Evolutionary conservation across 2,797 vertebrate genomes (phyloP), one percentile per base, ranked within the genome.

Genomic region (Anniella stebbinsi): DNA sequence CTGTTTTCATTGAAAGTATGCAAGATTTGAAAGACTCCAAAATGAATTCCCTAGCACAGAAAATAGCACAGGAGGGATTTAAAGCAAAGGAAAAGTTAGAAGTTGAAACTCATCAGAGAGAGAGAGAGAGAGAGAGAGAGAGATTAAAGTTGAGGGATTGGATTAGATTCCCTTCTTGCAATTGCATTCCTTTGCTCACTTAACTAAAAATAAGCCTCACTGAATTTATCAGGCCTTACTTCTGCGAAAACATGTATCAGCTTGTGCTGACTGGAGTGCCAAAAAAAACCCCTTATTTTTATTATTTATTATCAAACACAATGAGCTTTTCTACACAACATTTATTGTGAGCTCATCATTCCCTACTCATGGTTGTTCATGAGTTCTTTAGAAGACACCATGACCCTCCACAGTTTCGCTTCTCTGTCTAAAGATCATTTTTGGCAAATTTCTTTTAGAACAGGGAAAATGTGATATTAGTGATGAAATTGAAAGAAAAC

Each of bases 1-100:
- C 12, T 87, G 2, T 0, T 87, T 90, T 91, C 18, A 84, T 67
- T 87, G 81, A 77, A 73, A 84, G 89, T 69, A 38, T 54, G n/a
- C 67, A 67, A 51, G 60, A 41, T 48, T 33, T 48, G 33, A 67
- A 80, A 80, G 41, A 69, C n/a, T 38, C 48, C 82, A 57, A 82
- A 81, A 41, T 0, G 0, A 75, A 87, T 48, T 91, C 3, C 4
- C 1, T 75, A 90, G 87, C 13, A 80, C n/a, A 72, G 3, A 60
- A 76, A n/a, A 66, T 90, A 88, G 33, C 87, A 88, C 28, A 54
- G 66, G 51, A 66, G 2, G 69, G 0, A 0, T 54, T 91, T 93
- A 66, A 86, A 88, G 0, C 23, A 10, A 54, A 84, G 18, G 33
- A 54, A 92, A 91, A 86, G 0, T 25, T 78, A 76, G 63, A 80